phyloP scores from a whole-genome alignment of 1,140 invertebrate genomes.

The Solenopsis invicta region DNA sequence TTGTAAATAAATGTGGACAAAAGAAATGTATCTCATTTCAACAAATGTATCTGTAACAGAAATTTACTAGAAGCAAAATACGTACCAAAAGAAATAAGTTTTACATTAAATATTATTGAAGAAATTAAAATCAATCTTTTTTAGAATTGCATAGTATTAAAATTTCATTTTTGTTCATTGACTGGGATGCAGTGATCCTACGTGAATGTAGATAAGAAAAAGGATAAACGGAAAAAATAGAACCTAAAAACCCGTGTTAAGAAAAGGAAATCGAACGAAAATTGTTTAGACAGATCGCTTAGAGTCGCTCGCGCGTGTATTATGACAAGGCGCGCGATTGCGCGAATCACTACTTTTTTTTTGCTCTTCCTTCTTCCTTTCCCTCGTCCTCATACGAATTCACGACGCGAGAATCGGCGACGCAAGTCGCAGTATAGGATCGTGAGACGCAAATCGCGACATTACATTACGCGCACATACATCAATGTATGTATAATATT shows the following conservation, averaged over 20 bases:
- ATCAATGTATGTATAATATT: slow-evolving; percentile 57
- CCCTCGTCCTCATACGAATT: slow-evolving; percentile 13
- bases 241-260: slow-evolving; percentile 50
- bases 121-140: too few relatives aligned
- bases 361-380: too few relatives aligned
- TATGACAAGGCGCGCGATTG: slow-evolving; percentile 51
- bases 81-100: too few relatives aligned
- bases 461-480: slow-evolving; percentile 56
- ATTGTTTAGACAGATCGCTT: slow-evolving; percentile 29
- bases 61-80: too few relatives aligned
- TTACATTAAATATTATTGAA: too few relatives aligned
- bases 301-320: slow-evolving; percentile 6
- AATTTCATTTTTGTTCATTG: too few relatives aligned
- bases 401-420: slow-evolving; percentile 26
- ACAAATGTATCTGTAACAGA: too few relatives aligned
- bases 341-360: slow-evolving; percentile 29
- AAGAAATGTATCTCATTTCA: too few relatives aligned
- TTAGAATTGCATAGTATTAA: too few relatives aligned
- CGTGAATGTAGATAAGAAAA: background rate
- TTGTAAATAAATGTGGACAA: too few relatives aligned
- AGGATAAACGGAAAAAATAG: slow-evolving; percentile 35
- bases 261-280: slow-evolving; percentile 23
- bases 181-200: background rate
- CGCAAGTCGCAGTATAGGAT: slow-evolving; percentile 27
- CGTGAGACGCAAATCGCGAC: slow-evolving; percentile 39